Evolutionary conservation across 1,140 invertebrate species (phyloP).

Genomic region (Drosophila pandora): DNA sequence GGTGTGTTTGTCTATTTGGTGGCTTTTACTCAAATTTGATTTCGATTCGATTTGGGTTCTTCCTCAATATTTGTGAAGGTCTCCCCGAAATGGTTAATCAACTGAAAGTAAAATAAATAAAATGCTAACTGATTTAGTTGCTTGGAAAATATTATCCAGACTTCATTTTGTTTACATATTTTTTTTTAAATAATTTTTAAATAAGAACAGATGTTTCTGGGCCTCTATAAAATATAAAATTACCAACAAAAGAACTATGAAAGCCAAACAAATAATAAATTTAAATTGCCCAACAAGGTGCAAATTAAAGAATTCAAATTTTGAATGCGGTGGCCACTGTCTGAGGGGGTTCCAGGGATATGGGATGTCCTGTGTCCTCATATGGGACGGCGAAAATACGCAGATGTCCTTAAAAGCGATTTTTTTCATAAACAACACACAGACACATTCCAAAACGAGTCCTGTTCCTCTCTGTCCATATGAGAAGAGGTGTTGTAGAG

Average conservation of each 20-base stretch:
- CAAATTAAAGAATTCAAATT: slow-evolving; percentile 79
- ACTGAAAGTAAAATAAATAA: not conserved
- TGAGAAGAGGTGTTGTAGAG: not conserved
- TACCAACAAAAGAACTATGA: slow-evolving; percentile 10
- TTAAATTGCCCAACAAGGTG: slow-evolving; percentile 74
- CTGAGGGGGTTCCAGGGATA: slow-evolving; percentile 4
- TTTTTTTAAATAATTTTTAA: not conserved
- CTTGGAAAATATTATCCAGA: not conserved
- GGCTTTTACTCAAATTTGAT: slow-evolving; percentile 52
- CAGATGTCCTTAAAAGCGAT: slow-evolving; percentile 63
- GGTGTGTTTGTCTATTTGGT: slow-evolving; percentile 26
- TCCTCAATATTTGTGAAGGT: not conserved
- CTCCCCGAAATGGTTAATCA: not conserved
- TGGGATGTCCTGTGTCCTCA: slow-evolving; percentile 10
- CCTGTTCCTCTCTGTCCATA: slow-evolving; percentile 26
- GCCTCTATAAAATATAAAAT: slow-evolving; percentile 32
- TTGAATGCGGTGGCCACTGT: slow-evolving; percentile 50
- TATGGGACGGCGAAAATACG: slow-evolving; percentile 54
- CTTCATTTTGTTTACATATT: not conserved
- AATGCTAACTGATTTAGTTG: not conserved
- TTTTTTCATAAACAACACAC: slow-evolving; percentile 16
- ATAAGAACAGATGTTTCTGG: slow-evolving; percentile 36
- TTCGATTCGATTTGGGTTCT: slow-evolving; percentile 30
- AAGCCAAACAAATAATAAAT: slow-evolving; percentile 50
- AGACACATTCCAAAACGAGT: slow-evolving; percentile 9